Conservation (phyloP, 35 echinoderm and acorn worm species). For the Patiria miniata region DNA sequence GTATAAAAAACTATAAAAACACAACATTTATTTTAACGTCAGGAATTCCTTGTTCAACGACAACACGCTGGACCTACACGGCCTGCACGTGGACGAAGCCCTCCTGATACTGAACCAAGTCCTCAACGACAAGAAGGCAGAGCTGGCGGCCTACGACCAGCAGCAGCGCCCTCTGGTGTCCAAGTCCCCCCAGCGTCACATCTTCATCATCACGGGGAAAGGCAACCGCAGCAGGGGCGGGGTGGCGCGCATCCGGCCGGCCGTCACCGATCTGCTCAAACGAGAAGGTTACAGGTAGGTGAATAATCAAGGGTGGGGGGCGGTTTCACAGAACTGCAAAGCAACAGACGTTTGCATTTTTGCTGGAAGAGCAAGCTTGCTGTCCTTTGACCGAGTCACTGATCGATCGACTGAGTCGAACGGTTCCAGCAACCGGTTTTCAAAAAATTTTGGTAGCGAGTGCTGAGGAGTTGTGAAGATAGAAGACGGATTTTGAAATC, state of each 20-base stretch:
- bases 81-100: slow-evolving; percentile 78
- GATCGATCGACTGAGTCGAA: too few relatives aligned
- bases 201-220: slow-evolving; percentile 76
- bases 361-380: too few relatives aligned
- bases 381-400: too few relatives aligned
- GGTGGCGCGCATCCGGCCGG: slow-evolving; percentile 68
- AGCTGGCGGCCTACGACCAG: not conserved
- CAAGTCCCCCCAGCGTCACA: slow-evolving; percentile 20
- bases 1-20: too few relatives aligned
- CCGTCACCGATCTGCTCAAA: slow-evolving; percentile 55
- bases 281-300: slow-evolving; percentile 66
- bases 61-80: slow-evolving; percentile 82
- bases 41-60: slow-evolving; percentile 28
- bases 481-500: too few relatives aligned
- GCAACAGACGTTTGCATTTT: too few relatives aligned
- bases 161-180: slow-evolving; percentile 7
- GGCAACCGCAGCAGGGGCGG: slow-evolving; percentile 75
- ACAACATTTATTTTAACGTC: not conserved
- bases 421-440: too few relatives aligned
- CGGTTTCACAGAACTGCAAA: too few relatives aligned
- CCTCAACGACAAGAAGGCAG: slow-evolving; percentile 36
- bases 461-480: too few relatives aligned
- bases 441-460: too few relatives aligned
- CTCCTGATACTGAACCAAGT: slow-evolving; percentile 48
- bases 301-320: too few relatives aligned